A percentile compares a stretch with the other conserved stretches of the same genome.
These are phyloP conservation scores for Standfussiana lucernea DNA, from an alignment of 2,888 invertebrate genomes.

Conservation along the genomic window DNA sequence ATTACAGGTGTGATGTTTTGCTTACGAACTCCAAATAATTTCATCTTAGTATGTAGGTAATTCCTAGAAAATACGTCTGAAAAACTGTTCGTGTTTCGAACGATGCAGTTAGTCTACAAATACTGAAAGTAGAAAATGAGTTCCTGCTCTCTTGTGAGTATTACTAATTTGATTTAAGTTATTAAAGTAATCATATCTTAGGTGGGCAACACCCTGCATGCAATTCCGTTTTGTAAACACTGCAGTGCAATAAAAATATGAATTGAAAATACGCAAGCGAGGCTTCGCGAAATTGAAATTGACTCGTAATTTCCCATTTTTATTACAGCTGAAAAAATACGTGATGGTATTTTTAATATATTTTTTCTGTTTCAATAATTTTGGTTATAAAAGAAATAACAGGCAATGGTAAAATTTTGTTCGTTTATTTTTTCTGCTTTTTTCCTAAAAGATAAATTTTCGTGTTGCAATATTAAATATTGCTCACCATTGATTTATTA, in stretches of 20 bases:
- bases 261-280: constrained; percentile 35
- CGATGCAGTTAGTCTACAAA: neutral
- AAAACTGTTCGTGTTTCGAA: neutral
- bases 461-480: neutral
- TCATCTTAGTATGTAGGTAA: neutral
- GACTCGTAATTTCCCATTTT: constrained; percentile 32
- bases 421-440: neutral
- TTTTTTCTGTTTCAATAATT: constrained; percentile 25
- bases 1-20: neutral
- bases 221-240: constrained; percentile 47
- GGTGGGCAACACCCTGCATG: constrained; percentile 9
- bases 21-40: neutral
- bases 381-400: constrained; percentile 3
- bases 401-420: no score
- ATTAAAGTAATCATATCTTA: constrained; percentile 37
- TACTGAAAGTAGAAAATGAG: neutral
- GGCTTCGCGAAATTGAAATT: constrained; percentile 32
- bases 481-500: neutral
- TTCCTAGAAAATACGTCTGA: neutral
- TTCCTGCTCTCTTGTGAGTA: neutral
- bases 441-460: neutral
- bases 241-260: constrained; percentile 31
- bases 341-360: constrained; percentile 39
- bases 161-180: constrained; percentile 28
- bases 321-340: constrained; percentile 45